phyloP scores from a whole-genome alignment of 2,797 vertebrate species.

The Eptatretus atami region DNA sequence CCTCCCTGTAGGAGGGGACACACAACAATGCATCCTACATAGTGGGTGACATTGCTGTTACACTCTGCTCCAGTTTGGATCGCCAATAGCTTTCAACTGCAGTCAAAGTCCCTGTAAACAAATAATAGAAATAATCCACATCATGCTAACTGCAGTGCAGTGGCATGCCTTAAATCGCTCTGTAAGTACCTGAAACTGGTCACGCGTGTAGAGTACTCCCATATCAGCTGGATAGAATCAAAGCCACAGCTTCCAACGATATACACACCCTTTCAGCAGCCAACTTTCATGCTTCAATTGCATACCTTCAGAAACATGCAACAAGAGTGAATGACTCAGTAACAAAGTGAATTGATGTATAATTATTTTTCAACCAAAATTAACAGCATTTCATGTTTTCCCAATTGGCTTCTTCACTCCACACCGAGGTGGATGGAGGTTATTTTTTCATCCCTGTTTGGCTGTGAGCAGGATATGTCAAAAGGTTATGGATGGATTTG shows the following conservation, averaged over 20 bases:
- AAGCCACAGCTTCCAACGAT: slow-evolving; percentile 74
- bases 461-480: no score
- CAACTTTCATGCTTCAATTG: slow-evolving; percentile 38
- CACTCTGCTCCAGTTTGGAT: slow-evolving; percentile 35
- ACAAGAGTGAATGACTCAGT: not conserved
- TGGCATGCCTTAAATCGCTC: not conserved
- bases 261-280: slow-evolving; percentile 51
- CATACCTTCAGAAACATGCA: slow-evolving; percentile 57
- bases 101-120: slow-evolving; percentile 42
- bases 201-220: slow-evolving; percentile 60
- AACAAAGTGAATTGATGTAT: no score
- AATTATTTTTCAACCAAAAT: no score
- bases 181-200: slow-evolving; percentile 38
- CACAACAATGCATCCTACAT: no score
- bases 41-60: slow-evolving; percentile 13
- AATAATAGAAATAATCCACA: not conserved
- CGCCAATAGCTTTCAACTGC: slow-evolving; percentile 49
- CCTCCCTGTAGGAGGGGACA: no score
- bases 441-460: no score
- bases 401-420: no score
- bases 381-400: no score
- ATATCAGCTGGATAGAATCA: slow-evolving; percentile 75
- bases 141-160: not conserved
- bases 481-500: no score
- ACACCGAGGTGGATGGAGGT: no score